Conservation (phyloP, 2,113 vertebrate species). For the Aegypius monachus region DNA sequence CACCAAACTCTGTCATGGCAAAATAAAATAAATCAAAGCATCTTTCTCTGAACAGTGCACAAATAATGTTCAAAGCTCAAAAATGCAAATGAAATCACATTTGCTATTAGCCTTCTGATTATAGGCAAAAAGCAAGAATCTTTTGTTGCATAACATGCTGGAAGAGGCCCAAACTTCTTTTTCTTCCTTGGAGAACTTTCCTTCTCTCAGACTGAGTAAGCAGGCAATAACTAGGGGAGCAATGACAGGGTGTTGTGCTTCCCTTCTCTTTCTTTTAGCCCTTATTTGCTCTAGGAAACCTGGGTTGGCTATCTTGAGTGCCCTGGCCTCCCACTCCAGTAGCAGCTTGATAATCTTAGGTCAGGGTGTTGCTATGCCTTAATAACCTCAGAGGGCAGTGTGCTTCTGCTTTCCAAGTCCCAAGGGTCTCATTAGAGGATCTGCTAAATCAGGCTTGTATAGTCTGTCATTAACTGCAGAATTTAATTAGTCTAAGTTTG, state of each 20-base stretch:
- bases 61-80: neutral
- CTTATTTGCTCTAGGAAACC: neutral
- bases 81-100: neutral
- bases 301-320: neutral
- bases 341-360: neutral
- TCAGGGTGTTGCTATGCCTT: neutral
- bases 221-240: neutral
- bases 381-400: neutral
- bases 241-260: neutral
- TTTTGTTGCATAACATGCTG: neutral
- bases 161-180: neutral
- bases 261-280: neutral
- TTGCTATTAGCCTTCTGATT: neutral
- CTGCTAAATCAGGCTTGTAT: slow-evolving; percentile 26
- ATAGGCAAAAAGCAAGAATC: neutral
- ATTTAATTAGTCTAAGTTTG: slow-evolving; percentile 19
- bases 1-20: neutral
- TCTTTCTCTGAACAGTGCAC: neutral
- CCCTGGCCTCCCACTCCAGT: neutral
- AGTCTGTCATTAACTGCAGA: neutral
- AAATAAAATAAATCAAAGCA: neutral
- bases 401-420: neutral
- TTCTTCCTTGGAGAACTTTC: neutral
- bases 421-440: slow-evolving; percentile 51
- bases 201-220: neutral